A percentile compares a stretch with the other conserved stretches of the same genome.
Conservation (phyloP, 2,113 vertebrate genomes). For the Engraulis encrasicolus region DNA sequence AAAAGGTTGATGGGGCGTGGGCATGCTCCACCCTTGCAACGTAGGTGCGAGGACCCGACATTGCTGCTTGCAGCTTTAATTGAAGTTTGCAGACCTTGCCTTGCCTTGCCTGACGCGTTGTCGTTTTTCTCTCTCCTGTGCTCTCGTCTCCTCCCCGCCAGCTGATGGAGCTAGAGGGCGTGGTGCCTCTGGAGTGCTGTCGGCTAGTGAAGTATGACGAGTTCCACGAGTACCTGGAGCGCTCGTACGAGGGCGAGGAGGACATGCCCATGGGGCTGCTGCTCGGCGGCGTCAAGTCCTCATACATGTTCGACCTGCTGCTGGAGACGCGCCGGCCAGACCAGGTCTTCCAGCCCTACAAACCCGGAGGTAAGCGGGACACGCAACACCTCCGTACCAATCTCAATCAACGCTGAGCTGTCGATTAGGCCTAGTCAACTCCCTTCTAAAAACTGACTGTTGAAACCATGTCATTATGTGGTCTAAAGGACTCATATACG, state of each 20-base stretch:
- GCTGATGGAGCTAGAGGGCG: conserved; percentile 92
- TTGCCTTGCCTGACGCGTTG: neutral
- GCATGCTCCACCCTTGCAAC: too few species aligned
- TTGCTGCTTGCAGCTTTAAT: too few species aligned
- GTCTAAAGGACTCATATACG: too few species aligned
- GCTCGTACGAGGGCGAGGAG: conserved; percentile 94
- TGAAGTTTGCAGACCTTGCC: too few species aligned
- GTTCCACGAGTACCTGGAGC: conserved; percentile 97
- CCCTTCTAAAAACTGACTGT: too few species aligned
- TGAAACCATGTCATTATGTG: too few species aligned
- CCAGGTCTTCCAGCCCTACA: conserved; percentile 94
- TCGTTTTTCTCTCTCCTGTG: neutral
- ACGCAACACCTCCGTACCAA: too few species aligned
- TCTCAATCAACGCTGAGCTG: too few species aligned
- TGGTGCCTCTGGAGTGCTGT: conserved; percentile 88
- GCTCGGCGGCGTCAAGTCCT: conserved; percentile 95
- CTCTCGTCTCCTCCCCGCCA: conserved; percentile 58
- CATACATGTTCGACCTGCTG: conserved; percentile 97
- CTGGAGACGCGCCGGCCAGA: conserved; percentile 91
- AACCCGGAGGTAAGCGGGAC: conserved; percentile 94
- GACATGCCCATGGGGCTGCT: conserved; percentile 94
- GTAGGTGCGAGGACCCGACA: too few species aligned
- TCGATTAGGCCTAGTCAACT: too few species aligned
- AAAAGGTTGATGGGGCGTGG: too few species aligned
- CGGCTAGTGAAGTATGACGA: conserved; percentile 98